phyloP scores from a whole-genome alignment of 2,113 vertebrate species.

The Athene cunicularia region DNA sequence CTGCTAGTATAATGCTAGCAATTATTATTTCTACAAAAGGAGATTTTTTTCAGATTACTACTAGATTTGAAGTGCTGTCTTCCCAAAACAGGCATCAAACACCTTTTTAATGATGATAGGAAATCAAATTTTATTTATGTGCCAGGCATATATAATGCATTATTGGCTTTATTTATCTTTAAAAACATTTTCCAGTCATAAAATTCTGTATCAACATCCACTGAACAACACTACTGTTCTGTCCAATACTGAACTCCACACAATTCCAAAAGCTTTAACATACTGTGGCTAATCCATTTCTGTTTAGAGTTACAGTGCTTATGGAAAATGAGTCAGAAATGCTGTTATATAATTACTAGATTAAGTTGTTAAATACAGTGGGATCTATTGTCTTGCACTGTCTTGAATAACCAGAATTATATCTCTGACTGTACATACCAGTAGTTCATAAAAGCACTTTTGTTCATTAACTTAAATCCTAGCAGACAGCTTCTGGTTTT shows the following conservation, averaged over 20 bases:
- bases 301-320: not conserved
- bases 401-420: slow-evolving; percentile 47
- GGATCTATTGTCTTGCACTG: slow-evolving; percentile 28
- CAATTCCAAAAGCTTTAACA: not conserved
- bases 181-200: not conserved
- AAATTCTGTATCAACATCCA: not conserved
- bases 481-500: slow-evolving; percentile 48
- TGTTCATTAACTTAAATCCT: slow-evolving; percentile 60
- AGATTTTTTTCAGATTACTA: not conserved
- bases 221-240: not conserved
- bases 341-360: slow-evolving; percentile 16
- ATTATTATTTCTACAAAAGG: slow-evolving; percentile 39
- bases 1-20: slow-evolving; percentile 5
- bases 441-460: slow-evolving; percentile 60
- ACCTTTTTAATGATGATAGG: not conserved
- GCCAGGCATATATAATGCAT: not conserved
- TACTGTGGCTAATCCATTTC: slow-evolving; percentile 3
- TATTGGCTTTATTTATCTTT: not conserved
- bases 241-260: not conserved
- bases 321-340: slow-evolving; percentile 44
- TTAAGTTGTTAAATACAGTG: slow-evolving; percentile 40
- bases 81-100: not conserved
- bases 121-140: not conserved
- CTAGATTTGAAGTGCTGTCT: not conserved
- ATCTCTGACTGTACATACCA: slow-evolving; percentile 30